phyloP scores from a whole-genome alignment of 2,797 vertebrate genomes.

The Parauchenoglanis punctatus region DNA sequence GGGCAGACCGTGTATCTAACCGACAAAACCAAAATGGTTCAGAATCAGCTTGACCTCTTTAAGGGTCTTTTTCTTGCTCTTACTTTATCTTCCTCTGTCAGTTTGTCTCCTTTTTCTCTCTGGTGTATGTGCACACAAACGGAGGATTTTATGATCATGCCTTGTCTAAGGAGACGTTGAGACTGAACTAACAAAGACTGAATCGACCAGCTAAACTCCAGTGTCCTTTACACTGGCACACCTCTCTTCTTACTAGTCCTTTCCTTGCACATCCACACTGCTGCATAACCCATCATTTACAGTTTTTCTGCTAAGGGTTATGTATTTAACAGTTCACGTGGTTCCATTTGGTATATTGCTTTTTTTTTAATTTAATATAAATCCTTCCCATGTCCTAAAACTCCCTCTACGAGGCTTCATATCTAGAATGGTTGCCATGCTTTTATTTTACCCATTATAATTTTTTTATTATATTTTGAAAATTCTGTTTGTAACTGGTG shows the following conservation, averaged over 20 bases:
- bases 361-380: constrained; percentile 48
- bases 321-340: constrained; percentile 49
- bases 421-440: constrained; percentile 69
- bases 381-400: constrained; percentile 44
- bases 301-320: constrained; percentile 46
- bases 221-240: constrained; percentile 39
- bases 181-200: constrained; percentile 58
- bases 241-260: constrained; percentile 6
- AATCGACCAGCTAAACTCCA: constrained; percentile 55
- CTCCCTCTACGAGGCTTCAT: constrained; percentile 71
- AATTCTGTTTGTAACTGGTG: constrained; percentile 50
- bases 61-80: constrained; percentile 40
- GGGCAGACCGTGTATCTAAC: constrained; percentile 47
- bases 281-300: constrained; percentile 32
- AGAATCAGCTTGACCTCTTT: constrained; percentile 53
- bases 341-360: constrained; percentile 48
- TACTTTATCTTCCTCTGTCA: constrained; percentile 37
- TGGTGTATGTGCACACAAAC: constrained; percentile 53
- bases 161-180: constrained; percentile 26
- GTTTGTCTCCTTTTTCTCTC: constrained; percentile 37
- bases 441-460: constrained; percentile 54
- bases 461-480: constrained; percentile 59
- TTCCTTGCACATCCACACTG: constrained; percentile 26
- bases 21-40: constrained; percentile 58
- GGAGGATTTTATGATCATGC: constrained; percentile 26